phyloP scores from a whole-genome alignment of 1,140 invertebrate genomes.

The Littorina saxatilis region DNA sequence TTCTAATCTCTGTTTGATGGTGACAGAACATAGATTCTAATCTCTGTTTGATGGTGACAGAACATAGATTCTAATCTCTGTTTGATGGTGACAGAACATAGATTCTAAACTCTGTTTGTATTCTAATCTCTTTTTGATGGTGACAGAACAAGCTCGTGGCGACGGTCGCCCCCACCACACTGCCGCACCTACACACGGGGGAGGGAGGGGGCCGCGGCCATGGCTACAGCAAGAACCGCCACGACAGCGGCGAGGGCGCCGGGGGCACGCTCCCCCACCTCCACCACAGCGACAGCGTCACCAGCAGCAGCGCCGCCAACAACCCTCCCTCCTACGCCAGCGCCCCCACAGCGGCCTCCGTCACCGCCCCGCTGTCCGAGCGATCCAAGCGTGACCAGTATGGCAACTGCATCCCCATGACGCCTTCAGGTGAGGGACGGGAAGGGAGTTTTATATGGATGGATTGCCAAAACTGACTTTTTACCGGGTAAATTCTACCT shows the following conservation, averaged over 20 bases:
- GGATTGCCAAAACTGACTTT: no score
- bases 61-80: no score
- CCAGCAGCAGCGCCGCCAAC: conserved; percentile 53
- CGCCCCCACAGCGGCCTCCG: conserved; percentile 45
- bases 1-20: no score
- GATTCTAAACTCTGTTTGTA: no score
- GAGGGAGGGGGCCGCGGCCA: conserved; percentile 51
- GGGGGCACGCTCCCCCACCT: conserved; percentile 65
- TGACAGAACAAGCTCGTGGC: conserved; percentile 66
- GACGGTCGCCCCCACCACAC: conserved; percentile 68
- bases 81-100: no score
- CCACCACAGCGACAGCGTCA: conserved; percentile 56
- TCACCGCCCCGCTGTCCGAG: conserved; percentile 19
- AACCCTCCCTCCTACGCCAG: conserved; percentile 26
- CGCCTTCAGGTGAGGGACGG: conserved; percentile 59
- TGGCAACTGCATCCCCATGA: conserved; percentile 70
- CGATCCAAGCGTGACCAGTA: conserved; percentile 64
- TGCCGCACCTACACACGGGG: conserved; percentile 63
- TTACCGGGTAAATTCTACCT: no score
- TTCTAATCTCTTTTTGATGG: no score
- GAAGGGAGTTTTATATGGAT: no score
- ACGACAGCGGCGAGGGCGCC: conserved; percentile 47
- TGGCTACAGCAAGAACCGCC: conserved; percentile 54
- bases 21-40: no score
- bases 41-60: no score